Evolutionary conservation across 1,140 invertebrate species (phyloP).

Genomic region (Lepidurus packardi): DNA sequence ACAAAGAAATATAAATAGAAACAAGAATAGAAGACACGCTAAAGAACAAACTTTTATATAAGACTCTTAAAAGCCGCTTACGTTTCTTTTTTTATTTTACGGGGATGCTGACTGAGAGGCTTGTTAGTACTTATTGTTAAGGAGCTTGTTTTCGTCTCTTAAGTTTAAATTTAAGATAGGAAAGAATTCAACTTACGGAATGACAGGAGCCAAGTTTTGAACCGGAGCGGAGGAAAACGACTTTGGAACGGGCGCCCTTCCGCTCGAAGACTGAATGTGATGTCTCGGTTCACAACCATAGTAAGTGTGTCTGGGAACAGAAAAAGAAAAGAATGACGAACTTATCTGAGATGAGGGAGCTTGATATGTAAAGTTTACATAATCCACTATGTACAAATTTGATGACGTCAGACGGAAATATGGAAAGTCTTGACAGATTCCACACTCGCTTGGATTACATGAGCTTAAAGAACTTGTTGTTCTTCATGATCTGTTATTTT

Average conservation of each 20-base stretch:
- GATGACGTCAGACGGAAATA: background rate
- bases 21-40: background rate
- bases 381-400: background rate
- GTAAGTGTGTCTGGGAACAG: background rate
- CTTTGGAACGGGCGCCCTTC: conserved; percentile 7
- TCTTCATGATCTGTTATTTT: background rate
- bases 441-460: too few species aligned
- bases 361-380: background rate
- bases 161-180: background rate
- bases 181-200: background rate
- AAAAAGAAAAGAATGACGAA: background rate
- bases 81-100: background rate
- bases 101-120: too few species aligned
- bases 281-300: background rate
- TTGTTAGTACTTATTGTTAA: background rate
- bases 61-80: conserved; percentile 15
- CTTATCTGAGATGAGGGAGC: background rate
- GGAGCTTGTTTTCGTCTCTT: background rate
- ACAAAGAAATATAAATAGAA: background rate
- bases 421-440: too few species aligned
- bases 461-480: background rate
- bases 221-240: background rate
- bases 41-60: background rate
- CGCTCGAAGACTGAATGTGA: background rate
- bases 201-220: background rate